phyloP scores from a whole-genome alignment of 2,797 vertebrate genomes.

The Hydrophis major region DNA sequence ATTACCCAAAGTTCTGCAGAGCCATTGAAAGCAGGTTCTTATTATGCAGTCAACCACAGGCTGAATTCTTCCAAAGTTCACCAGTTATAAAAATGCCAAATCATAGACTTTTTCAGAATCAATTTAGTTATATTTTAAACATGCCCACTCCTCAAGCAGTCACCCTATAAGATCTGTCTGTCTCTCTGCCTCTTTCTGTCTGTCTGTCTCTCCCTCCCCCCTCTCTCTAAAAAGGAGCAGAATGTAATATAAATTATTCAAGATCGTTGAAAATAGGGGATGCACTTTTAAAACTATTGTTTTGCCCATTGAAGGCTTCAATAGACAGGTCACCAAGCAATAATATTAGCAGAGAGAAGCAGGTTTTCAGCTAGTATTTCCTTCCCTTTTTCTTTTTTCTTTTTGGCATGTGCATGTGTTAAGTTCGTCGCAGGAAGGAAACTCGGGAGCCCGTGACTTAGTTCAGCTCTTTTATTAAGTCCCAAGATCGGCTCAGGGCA shows the following conservation, averaged over 20 bases:
- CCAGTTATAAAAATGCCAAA: not conserved
- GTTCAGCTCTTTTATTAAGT: too few relatives aligned
- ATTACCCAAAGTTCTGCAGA: not conserved
- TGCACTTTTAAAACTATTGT: not conserved
- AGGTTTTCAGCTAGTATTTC: not conserved
- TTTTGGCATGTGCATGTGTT: not conserved
- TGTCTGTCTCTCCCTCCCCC: not conserved
- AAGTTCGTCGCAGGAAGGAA: too few relatives aligned
- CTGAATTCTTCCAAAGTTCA: not conserved
- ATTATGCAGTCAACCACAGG: not conserved
- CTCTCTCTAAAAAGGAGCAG: not conserved
- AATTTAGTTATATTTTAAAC: not conserved
- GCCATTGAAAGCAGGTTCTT: not conserved
- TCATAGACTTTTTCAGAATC: not conserved
- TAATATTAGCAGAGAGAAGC: not conserved
- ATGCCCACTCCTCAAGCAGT: not conserved
- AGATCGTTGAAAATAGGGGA: not conserved
- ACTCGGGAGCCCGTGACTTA: too few relatives aligned
- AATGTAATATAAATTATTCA: not conserved
- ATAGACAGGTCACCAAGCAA: not conserved
- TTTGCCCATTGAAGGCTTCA: not conserved
- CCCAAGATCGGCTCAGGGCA: too few relatives aligned
- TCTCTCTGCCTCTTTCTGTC: not conserved
- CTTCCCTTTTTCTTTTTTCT: not conserved
- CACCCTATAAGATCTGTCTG: not conserved